Conservation (phyloP, 23 tunicate genomes). For the Trididemnum clinides region DNA sequence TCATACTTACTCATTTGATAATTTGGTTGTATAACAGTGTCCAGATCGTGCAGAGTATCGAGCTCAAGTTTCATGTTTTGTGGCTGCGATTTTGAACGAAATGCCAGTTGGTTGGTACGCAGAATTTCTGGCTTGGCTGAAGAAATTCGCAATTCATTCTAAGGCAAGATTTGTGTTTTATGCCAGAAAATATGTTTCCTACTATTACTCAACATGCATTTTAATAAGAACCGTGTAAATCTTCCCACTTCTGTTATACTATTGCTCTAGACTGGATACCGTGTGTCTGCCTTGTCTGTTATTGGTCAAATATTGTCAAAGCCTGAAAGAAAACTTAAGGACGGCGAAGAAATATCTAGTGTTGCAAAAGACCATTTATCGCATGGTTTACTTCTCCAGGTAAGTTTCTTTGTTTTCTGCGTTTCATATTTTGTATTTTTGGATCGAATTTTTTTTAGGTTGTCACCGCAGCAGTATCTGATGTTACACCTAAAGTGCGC, state of each 20-base stretch:
- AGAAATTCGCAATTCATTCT: constrained; percentile 20
- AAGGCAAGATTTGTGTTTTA: constrained; percentile 19
- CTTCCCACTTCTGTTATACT: no score
- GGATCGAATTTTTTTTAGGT: no score
- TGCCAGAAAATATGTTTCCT: not conserved
- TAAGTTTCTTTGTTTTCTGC: not conserved
- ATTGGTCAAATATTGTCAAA: constrained; percentile 24
- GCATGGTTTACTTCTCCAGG: constrained; percentile 7
- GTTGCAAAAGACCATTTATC: not conserved
- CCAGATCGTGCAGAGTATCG: constrained; percentile 75
- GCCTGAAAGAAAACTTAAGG: not conserved
- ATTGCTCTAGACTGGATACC: constrained; percentile 30
- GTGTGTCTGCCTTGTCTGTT: constrained; percentile 38
- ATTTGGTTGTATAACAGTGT: constrained; percentile 37
- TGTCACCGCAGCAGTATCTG: constrained; percentile 14
- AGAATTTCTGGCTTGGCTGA: constrained; percentile 57
- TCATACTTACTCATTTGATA: not conserved
- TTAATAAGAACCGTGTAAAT: no score
- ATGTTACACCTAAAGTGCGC: constrained; percentile 71
- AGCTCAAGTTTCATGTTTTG: constrained; percentile 46
- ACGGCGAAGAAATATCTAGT: constrained; percentile 1
- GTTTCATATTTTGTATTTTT: not conserved
- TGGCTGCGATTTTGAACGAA: constrained; percentile 17
- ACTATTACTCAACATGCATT: not conserved
- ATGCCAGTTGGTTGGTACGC: constrained; percentile 66